Percentiles rank a stretch among this genome's conserved stretches.
phyloP scores from a whole-genome alignment of 1,140 invertebrate genomes.

The Drosophila tropicalis region DNA sequence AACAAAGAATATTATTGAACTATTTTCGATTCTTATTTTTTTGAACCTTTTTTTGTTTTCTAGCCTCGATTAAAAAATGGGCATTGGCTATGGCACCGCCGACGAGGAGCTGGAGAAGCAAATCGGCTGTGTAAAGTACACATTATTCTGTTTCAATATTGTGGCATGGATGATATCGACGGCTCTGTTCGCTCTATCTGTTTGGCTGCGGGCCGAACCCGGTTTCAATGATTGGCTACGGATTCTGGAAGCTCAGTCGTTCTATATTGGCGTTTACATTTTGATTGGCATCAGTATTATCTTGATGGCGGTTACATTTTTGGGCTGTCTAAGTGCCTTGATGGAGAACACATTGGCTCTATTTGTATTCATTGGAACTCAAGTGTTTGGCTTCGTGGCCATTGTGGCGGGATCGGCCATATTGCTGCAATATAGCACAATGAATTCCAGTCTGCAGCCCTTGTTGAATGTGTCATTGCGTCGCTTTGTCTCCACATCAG shows the following conservation, averaged over 20 bases:
- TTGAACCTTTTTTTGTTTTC: background rate
- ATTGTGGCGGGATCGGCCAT: conserved; percentile 90
- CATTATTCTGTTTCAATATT: conserved; percentile 88
- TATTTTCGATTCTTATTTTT: background rate
- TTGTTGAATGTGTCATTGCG: conserved; percentile 88
- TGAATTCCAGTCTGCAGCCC: conserved; percentile 90
- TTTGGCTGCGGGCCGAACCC: conserved; percentile 92
- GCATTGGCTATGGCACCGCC: conserved; percentile 67
- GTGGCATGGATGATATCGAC: conserved; percentile 89
- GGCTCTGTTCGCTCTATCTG: conserved; percentile 89
- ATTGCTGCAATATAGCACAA: conserved; percentile 90
- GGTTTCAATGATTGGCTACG: conserved; percentile 91
- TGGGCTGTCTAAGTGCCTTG: conserved; percentile 89
- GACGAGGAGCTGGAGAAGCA: conserved; percentile 85
- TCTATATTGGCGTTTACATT: conserved; percentile 92
- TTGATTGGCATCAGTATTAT: conserved; percentile 88
- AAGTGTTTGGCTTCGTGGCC: conserved; percentile 88
- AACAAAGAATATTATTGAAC: background rate
- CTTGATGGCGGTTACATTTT: conserved; percentile 89
- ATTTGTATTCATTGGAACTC: conserved; percentile 87
- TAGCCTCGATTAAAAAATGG: conserved; percentile 51
- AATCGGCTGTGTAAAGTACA: conserved; percentile 88
- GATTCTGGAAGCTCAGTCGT: conserved; percentile 88
- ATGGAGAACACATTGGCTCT: conserved; percentile 87
- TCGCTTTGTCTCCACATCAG: conserved; percentile 86